phyloP scores from a whole-genome alignment of 2,888 invertebrate species.

The Erebia aethiops region DNA sequence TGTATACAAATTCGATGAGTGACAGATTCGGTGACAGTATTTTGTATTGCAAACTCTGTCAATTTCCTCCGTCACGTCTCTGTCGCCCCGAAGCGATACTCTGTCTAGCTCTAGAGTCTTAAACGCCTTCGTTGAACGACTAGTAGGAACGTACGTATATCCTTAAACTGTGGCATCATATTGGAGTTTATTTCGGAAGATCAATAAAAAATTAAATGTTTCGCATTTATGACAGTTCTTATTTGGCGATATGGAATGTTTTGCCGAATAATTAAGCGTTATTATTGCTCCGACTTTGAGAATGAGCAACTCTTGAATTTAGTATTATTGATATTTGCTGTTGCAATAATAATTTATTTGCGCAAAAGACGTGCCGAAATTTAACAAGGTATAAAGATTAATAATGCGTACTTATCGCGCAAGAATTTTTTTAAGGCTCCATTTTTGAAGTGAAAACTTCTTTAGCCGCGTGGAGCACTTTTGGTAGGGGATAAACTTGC shows the following conservation, averaged over 20 bases:
- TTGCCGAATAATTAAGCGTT: background rate
- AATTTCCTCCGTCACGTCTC: too few relatives aligned
- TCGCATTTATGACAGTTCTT: conserved; percentile 16
- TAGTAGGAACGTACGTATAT: too few relatives aligned
- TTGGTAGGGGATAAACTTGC: too few relatives aligned
- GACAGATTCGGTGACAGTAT: too few relatives aligned
- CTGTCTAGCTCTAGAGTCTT: too few relatives aligned
- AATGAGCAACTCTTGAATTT: background rate
- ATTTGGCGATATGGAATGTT: conserved; percentile 15
- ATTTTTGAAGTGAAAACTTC: background rate
- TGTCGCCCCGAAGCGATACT: too few relatives aligned
- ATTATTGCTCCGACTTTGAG: background rate
- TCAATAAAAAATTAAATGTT: conserved; percentile 12
- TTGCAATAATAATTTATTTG: background rate
- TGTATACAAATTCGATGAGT: too few relatives aligned
- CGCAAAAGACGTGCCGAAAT: background rate
- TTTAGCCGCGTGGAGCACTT: too few relatives aligned
- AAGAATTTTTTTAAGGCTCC: background rate
- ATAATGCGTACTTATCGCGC: too few relatives aligned
- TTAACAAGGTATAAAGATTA: background rate
- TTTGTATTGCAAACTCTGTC: too few relatives aligned
- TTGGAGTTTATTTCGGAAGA: conserved; percentile 11
- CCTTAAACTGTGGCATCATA: background rate
- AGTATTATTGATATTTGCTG: background rate
- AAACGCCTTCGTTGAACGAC: too few relatives aligned